phyloP scores from a whole-genome alignment of 2,797 vertebrate species.

The Mormyrops attenuatus region DNA sequence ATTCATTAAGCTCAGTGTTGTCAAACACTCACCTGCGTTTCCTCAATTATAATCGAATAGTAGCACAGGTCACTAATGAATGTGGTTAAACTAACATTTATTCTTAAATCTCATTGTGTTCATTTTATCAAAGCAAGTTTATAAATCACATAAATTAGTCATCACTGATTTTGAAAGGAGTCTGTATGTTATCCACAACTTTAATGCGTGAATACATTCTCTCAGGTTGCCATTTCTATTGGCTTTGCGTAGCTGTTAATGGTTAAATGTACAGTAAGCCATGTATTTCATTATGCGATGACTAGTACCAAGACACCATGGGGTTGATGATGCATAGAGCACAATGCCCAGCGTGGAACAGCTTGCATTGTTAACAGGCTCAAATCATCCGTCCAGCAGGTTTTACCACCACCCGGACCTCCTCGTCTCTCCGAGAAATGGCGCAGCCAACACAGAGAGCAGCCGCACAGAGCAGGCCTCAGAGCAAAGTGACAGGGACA shows the following conservation, averaged over 20 bases:
- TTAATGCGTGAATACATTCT: neutral
- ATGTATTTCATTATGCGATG: neutral
- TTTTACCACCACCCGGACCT: constrained; percentile 56
- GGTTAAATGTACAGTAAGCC: neutral
- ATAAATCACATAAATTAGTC: neutral
- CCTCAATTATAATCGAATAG: neutral
- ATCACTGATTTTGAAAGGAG: neutral
- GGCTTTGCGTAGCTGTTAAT: neutral
- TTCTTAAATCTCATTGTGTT: neutral
- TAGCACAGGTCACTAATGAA: neutral
- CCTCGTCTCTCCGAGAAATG: constrained; percentile 56
- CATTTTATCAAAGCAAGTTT: neutral
- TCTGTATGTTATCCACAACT: neutral
- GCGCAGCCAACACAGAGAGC: constrained; percentile 51
- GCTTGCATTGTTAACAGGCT: neutral
- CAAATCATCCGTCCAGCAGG: constrained; percentile 30
- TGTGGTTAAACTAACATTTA: neutral
- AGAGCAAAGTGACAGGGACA: constrained; percentile 41
- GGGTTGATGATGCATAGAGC: neutral
- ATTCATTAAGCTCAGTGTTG: neutral
- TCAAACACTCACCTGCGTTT: neutral
- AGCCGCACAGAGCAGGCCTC: constrained; percentile 62
- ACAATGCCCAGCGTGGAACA: neutral
- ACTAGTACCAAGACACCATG: neutral
- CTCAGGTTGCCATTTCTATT: neutral